A percentile compares a stretch with the other conserved stretches of the same genome.
Evolutionary conservation across 2,113 vertebrate species (phyloP).

Genomic region (Rhodinocichla rosea): DNA sequence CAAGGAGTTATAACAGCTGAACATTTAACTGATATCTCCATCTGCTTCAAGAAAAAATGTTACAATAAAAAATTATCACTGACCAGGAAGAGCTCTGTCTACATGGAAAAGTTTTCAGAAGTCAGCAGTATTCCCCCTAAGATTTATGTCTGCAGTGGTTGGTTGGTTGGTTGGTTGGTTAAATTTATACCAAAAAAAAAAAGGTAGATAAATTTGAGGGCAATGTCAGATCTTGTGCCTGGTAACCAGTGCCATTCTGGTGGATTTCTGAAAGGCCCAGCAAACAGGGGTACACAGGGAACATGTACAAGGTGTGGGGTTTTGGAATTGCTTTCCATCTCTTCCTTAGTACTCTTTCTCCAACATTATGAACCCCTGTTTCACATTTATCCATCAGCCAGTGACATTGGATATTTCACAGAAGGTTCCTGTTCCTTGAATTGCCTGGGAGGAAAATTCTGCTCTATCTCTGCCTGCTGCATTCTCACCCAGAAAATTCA

Average conservation of each 20-base stretch:
- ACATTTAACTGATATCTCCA: not conserved
- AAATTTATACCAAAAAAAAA: not conserved
- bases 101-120: not conserved
- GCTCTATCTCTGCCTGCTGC: not conserved
- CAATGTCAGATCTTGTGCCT: not conserved
- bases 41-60: not conserved
- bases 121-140: not conserved
- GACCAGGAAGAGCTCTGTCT: not conserved
- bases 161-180: not conserved
- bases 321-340: not conserved
- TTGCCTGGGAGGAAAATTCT: not conserved
- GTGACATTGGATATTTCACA: not conserved
- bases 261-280: not conserved
- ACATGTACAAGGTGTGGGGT: accelerated
- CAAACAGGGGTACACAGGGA: not conserved
- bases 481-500: slow-evolving; percentile 41
- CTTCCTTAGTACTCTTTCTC: not conserved
- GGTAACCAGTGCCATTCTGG: not conserved
- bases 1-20: not conserved
- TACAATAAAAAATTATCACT: not conserved
- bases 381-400: not conserved
- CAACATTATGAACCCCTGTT: not conserved
- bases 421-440: not conserved
- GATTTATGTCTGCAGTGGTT: not conserved
- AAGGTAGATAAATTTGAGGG: not conserved